These are phyloP conservation scores for Parnassius apollo DNA, from an alignment of 2,888 invertebrate genomes.

Conservation along the genomic window DNA sequence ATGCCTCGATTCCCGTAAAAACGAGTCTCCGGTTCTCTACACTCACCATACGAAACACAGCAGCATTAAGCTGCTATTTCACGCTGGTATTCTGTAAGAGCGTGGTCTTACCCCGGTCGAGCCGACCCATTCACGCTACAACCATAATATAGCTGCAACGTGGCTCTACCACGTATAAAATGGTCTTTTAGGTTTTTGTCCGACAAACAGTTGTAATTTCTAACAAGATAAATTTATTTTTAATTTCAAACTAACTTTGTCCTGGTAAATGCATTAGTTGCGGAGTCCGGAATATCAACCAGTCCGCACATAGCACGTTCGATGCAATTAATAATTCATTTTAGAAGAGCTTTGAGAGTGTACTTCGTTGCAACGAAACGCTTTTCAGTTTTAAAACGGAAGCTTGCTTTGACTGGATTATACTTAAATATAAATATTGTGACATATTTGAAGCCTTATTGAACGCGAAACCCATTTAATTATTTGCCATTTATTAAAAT, in stretches of 20 bases:
- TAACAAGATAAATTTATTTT: neutral
- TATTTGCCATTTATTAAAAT: neutral
- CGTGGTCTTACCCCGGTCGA: too few relatives aligned
- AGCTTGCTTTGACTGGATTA: constrained; percentile 10
- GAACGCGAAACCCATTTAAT: neutral
- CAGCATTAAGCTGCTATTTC: too few relatives aligned
- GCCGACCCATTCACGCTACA: too few relatives aligned
- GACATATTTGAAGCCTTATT: neutral
- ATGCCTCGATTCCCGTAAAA: too few relatives aligned
- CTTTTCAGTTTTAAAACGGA: constrained; percentile 15
- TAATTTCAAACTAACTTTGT: constrained; percentile 7
- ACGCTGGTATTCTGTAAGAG: too few relatives aligned
- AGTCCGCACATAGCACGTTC: constrained; percentile 13
- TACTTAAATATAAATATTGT: neutral
- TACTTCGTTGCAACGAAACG: constrained; percentile 19
- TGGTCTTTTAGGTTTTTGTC: neutral
- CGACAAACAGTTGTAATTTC: neutral
- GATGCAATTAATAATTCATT: constrained; percentile 30
- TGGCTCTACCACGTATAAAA: too few relatives aligned
- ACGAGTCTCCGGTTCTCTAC: too few relatives aligned
- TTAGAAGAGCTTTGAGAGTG: constrained; percentile 17
- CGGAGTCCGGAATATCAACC: constrained; percentile 13
- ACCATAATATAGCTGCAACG: too few relatives aligned
- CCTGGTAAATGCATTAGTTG: constrained; percentile 6
- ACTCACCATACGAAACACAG: too few relatives aligned